phyloP scores from a whole-genome alignment of 2,888 invertebrate genomes.

The Sinodicranocentrus sp. region DNA sequence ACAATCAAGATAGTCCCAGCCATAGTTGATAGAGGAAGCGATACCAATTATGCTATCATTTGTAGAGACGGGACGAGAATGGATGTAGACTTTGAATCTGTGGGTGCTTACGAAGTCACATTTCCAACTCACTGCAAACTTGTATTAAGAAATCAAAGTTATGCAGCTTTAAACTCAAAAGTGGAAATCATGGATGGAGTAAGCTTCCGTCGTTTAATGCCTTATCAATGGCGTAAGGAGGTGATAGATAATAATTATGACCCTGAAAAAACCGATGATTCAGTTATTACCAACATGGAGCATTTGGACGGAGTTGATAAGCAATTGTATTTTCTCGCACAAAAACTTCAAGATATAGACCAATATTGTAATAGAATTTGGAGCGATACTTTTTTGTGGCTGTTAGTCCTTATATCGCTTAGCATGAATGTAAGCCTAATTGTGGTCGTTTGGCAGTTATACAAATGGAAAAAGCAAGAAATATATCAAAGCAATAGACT shows the following conservation, averaged over 20 bases:
- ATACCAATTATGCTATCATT: not conserved
- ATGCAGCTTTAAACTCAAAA: not conserved
- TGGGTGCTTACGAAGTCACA: slow-evolving; percentile 45
- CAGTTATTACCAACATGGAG: not conserved
- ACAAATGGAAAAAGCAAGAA: slow-evolving; percentile 53
- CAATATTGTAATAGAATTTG: slow-evolving; percentile 14
- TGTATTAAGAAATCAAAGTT: not conserved
- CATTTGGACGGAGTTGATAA: slow-evolving; percentile 12
- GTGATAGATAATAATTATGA: too few relatives aligned
- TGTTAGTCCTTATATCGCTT: slow-evolving; percentile 28
- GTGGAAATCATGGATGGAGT: slow-evolving; percentile 13
- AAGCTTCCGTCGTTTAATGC: slow-evolving; percentile 48
- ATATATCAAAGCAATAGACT: slow-evolving; percentile 49
- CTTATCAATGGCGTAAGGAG: slow-evolving; percentile 63
- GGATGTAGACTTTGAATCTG: slow-evolving; percentile 14
- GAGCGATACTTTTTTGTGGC: slow-evolving; percentile 54
- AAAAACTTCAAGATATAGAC: slow-evolving; percentile 23
- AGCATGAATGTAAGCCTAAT: slow-evolving; percentile 12
- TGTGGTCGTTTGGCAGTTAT: slow-evolving; percentile 33
- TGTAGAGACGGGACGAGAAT: slow-evolving; percentile 24
- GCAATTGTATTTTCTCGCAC: slow-evolving; percentile 25
- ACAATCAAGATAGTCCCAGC: slow-evolving; percentile 39
- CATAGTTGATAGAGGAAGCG: not conserved
- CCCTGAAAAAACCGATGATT: not conserved
- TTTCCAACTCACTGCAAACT: slow-evolving; percentile 27